Evolutionary conservation across 2,797 vertebrate species (phyloP), one percentile per base, ranked within the genome.

Genomic region (Lepilemur ruficaudatus): DNA sequence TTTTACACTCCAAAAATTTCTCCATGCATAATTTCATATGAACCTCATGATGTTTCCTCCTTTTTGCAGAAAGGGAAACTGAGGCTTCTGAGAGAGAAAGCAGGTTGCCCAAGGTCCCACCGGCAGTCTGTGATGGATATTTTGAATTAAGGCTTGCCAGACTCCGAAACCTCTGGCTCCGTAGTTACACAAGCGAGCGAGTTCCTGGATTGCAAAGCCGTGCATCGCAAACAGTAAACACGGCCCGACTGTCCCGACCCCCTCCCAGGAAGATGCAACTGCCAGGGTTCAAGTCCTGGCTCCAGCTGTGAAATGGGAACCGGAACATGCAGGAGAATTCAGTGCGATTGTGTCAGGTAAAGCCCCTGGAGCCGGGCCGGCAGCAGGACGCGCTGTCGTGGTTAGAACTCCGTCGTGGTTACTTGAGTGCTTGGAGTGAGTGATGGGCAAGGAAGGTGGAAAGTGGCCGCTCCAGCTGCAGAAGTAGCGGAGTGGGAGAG

Each of bases 381-480:
- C 9, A 4, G 20, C 35, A 4, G 57, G 13, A 78, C 41, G 2
- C 23, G 50, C 17, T 38, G 0, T 48, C 59, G 4, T 10, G 1
- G 18, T 20, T 10, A 8, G 22, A 30, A 48, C 65, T 30, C n/a
- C 3, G 4, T 35, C 0, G 15, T 30, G 76, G 18, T 25, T 30
- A 20, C 22, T 12, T 0, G 4, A n/a, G 50, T 46, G 14, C 25
- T 7, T 9, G 12, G 43, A 50, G 41, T 35, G 0, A 85, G 28
- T 1, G 2, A 23, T 13, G 17, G 23, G 46, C n/a, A 23, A 30
- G 57, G 25, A 15, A 32, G 50, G 13, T 0, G 22, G 67, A 35
- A n/a, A 7, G 23, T 0, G 0, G 46, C 43, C 48, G 1, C 43
- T 35, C 35, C 22, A 1, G 20, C 48, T 17, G 7, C 61, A 30